Conservation (phyloP, 2,888 invertebrate species). For the Diploptera punctata region DNA sequence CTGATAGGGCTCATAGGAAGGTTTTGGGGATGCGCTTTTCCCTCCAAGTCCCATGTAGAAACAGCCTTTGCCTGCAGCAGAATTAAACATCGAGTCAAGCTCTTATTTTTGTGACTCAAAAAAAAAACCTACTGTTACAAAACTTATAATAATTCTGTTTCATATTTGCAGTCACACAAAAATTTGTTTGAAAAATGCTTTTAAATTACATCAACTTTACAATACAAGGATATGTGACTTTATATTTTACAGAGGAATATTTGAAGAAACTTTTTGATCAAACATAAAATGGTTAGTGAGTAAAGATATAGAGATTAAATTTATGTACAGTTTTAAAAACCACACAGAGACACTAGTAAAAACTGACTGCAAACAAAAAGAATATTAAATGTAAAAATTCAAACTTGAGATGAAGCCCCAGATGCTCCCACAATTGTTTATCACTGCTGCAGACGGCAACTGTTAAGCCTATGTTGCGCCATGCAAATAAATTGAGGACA, state of each 20-base stretch:
- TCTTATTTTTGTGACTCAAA: not conserved
- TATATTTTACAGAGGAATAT: no score
- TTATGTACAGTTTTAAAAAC: slow-evolving; percentile 12
- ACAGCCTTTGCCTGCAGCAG: slow-evolving; percentile 92
- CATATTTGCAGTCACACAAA: slow-evolving; percentile 13
- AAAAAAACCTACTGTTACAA: not conserved
- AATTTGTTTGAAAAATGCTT: not conserved
- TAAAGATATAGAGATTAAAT: not conserved
- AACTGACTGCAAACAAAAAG: slow-evolving; percentile 38
- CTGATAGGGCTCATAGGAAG: slow-evolving; percentile 87
- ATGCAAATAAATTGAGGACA: slow-evolving; percentile 51
- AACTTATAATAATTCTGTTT: not conserved
- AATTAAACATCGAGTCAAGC: slow-evolving; percentile 72
- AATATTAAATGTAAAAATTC: slow-evolving; percentile 2
- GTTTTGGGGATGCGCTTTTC: slow-evolving; percentile 76
- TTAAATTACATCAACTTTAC: not conserved
- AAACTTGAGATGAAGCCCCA: not conserved
- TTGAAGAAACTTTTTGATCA: no score
- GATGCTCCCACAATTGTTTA: slow-evolving; percentile 6
- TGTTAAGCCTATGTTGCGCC: slow-evolving; percentile 54
- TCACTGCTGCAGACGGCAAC: slow-evolving; percentile 71
- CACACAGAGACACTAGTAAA: slow-evolving; percentile 14
- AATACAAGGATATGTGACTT: no score
- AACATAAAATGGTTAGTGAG: slow-evolving; percentile 16
- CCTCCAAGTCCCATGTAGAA: slow-evolving; percentile 96